Conservation (phyloP, 2,113 vertebrate species). For the Mus pahari region DNA sequence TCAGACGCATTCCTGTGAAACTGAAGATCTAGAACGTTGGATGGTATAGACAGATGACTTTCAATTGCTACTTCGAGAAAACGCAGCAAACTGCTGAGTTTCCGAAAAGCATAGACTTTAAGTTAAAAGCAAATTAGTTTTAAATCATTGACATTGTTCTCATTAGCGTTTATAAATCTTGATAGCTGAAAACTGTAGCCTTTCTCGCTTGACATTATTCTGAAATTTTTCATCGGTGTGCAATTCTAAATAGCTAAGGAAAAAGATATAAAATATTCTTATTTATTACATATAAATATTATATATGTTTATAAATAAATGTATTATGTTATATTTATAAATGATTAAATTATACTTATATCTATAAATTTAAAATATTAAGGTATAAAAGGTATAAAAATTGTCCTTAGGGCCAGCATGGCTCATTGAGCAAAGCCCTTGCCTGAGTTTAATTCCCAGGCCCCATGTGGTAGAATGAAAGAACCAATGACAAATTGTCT, state of each 20-base stretch:
- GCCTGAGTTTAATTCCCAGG: not conserved
- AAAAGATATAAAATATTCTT: no score
- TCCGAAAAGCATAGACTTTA: not conserved
- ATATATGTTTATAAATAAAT: no score
- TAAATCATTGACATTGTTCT: not conserved
- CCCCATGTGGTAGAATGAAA: not conserved
- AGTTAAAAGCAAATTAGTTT: not conserved
- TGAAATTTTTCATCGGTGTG: not conserved
- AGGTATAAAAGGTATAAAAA: not conserved
- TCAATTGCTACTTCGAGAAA: not conserved
- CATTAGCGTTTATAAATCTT: not conserved
- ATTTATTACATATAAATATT: no score
- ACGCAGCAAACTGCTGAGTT: not conserved
- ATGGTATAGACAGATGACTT: not conserved
- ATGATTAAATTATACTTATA: no score
- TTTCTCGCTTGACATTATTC: not conserved
- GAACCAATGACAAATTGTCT: not conserved
- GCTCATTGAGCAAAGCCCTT: not conserved
- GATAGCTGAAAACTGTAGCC: not conserved
- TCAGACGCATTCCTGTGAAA: not conserved
- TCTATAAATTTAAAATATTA: not conserved
- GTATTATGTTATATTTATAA: no score
- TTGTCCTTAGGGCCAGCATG: not conserved
- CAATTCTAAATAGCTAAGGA: not conserved
- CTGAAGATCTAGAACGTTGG: not conserved